These are phyloP conservation scores for Mycetomoellerius zeteki DNA, from an alignment of 1,140 invertebrate species.

Conservation along the genomic window DNA sequence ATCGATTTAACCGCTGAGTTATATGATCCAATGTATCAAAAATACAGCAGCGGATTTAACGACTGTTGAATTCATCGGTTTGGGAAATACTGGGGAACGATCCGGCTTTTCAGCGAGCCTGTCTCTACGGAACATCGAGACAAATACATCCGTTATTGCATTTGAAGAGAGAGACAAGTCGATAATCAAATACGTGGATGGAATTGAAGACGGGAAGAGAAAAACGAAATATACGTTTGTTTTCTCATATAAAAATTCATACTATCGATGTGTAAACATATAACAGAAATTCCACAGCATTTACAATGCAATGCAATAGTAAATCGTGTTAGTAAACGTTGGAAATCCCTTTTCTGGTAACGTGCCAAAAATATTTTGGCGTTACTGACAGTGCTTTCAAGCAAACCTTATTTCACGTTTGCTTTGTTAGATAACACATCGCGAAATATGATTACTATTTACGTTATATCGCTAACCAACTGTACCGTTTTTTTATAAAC, in stretches of 20 bases:
- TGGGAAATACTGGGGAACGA: neutral
- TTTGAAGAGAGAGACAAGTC: constrained; percentile 52
- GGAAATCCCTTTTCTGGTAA: constrained; percentile 1
- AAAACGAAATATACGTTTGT: constrained; percentile 9
- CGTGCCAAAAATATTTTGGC: constrained; percentile 39
- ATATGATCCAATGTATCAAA: constrained; percentile 23
- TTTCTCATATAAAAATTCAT: constrained; percentile 54
- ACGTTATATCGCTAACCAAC: neutral
- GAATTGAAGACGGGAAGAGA: constrained; percentile 40
- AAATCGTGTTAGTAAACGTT: constrained; percentile 38
- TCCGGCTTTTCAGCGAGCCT: constrained; percentile 5
- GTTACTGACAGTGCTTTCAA: constrained; percentile 15
- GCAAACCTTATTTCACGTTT: constrained; percentile 31
- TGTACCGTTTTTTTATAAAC: neutral
- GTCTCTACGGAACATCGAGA: constrained; percentile 19
- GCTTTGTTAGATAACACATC: constrained; percentile 19
- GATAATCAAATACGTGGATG: constrained; percentile 59
- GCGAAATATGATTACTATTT: constrained; percentile 15
- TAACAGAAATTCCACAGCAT: constrained; percentile 8
- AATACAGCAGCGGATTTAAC: constrained; percentile 32
- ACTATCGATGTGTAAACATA: constrained; percentile 17
- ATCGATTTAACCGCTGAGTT: constrained; percentile 36
- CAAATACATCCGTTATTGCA: constrained; percentile 39
- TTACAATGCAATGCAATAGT: constrained; percentile 1
- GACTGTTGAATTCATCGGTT: constrained; percentile 48